Base-by-base conservation (phyloP, 2,888 invertebrate species). In the Philereme vetulata region DNA sequence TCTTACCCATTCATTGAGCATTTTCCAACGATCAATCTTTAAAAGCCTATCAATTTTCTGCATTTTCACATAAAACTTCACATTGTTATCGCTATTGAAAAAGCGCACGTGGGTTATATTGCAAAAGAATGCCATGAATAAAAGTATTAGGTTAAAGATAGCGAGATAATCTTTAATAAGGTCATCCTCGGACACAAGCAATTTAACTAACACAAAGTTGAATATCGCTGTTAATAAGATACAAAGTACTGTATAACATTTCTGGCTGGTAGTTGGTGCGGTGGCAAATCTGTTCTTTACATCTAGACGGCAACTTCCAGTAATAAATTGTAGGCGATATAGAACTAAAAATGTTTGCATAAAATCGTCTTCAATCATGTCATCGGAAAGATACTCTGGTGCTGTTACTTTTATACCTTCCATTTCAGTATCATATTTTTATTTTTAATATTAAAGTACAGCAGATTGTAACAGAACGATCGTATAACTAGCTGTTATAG, bases 391-490 rank as follows among this genome's bases (percentile, higher is more conserved):
- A 64, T 83, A 83, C 70, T 86, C 85, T 3, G 70, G 63, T 43
- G 65, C 67, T 48, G 48, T 64, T 9, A 56, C 45, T 42, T 65
- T 65, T 42, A 58, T 48, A 42, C 51, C 50, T 40, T 56, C 49
- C 57, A 65, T 61, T 8, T 38, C 4, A 51, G 9, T 10, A 11
- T 11, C n/a, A 4, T 8, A n/a, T 5, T 34, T 34, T 11, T 42
- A 11, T 47, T 9, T 33, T 32, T 34, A 11, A 4, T 33, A 10
- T 52, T 76, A 80, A n/a, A 83, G 64, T 33, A 77, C 65, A 44
- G 82, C 80, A 54, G 86, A 82, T 62, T 88, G 86, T 40, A 87
- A 56, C 4, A 88, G 68, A 33, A 86, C 79, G 9, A 86, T 77
- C 2, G 84, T 84, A 56, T 88, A 88, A 32, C 80, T 82, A 7